A percentile compares a stretch with the other conserved stretches of the same genome.
These are phyloP conservation scores for Gobionotothen gibberifrons DNA, from an alignment of 2,797 vertebrate genomes.

Conservation along the genomic window DNA sequence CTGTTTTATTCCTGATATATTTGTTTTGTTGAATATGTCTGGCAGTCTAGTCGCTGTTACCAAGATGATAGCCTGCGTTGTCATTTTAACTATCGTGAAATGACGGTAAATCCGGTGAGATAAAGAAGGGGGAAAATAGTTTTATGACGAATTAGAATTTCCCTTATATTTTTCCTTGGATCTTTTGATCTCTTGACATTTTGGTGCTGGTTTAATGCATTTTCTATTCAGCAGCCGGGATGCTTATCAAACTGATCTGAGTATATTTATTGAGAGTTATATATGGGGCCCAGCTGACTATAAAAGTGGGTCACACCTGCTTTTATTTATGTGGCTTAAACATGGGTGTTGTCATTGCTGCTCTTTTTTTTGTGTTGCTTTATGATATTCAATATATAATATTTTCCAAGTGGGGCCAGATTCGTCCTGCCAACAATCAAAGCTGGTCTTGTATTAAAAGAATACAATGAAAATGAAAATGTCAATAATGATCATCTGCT, in stretches of 20 bases:
- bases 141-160: not conserved
- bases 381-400: not conserved
- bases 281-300: not conserved
- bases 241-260: not conserved
- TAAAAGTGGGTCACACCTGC: slow-evolving; percentile 15
- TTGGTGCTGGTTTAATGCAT: not conserved
- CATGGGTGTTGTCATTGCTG: not conserved
- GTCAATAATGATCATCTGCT: too few species aligned
- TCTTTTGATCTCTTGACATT: not conserved
- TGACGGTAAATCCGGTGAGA: slow-evolving; percentile 4
- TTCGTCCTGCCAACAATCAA: too few species aligned
- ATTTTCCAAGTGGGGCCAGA: too few species aligned
- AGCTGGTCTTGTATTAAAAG: too few species aligned
- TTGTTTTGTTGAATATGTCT: slow-evolving; percentile 26
- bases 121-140: not conserved
- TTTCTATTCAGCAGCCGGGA: not conserved
- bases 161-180: not conserved
- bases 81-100: slow-evolving; percentile 13
- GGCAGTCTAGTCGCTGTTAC: slow-evolving; percentile 52
- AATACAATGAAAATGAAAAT: too few species aligned
- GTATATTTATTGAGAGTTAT: slow-evolving; percentile 15
- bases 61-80: slow-evolving; percentile 45
- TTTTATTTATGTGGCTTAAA: slow-evolving; percentile 16
- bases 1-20: slow-evolving; percentile 26
- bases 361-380: not conserved